Base-by-base conservation (phyloP, 2,113 vertebrate genomes). In the Corapipo altera region DNA sequence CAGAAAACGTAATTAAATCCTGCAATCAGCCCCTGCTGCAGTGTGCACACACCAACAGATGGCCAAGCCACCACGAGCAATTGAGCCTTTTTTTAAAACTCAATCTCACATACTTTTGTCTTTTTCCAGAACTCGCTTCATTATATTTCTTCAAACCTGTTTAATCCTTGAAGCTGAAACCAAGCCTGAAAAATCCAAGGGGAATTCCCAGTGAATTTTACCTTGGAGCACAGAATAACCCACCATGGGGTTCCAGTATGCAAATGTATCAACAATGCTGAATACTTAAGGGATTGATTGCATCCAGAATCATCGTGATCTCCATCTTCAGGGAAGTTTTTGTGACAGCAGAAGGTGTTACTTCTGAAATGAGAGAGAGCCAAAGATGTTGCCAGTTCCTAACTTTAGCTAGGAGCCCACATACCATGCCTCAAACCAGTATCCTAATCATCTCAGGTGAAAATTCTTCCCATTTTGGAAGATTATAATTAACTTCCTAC, bases 361-460 rank as follows among this genome's bases (percentile, higher is more conserved):
- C 75, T 86, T 95, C 76, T 93, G 88, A 70, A 91, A 67, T 19
- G 48, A 77, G 77, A 76, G 61, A 84, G 85, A 94, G 65, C 65
- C 70, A 66, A 91, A 86, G 92, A 91, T 86, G 80, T 18, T 91
- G 80, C 86, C 72, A 64, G 91, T 66, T 87, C 92, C 95, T 96
- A 95, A 94, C 91, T 91, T 93, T 93, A 95, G 76, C 67, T 85
- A 48, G 62, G 3, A 94, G 48, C 93, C 91, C 73, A 88, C 83
- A 81, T 86, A 81, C 28, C 80, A 77, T 83, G 52, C 70, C 48
- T 89, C 58, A 73, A 95, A 84, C 55, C 95, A 94, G 75, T 91
- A 37, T 58, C 93, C 91, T 96, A 66, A 96, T 94, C 64, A 94
- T 73, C 67, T 81, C 88, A 97, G 83, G 93, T 94, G 85, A 95